These are phyloP conservation scores for Stegostoma tigrinum DNA, from an alignment of 2,113 vertebrate species.

Conservation along the genomic window DNA sequence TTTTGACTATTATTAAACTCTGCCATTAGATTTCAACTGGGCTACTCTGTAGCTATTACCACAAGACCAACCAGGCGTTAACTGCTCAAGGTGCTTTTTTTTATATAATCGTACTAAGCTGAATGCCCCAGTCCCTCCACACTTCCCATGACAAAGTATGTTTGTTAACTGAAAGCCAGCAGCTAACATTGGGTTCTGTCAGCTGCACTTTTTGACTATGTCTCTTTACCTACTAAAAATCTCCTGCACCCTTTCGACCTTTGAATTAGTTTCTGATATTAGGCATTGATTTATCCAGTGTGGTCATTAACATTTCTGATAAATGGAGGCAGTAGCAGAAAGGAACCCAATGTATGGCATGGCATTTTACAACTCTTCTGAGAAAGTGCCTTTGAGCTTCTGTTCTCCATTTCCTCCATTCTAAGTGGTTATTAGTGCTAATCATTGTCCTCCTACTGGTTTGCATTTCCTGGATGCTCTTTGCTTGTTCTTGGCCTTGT, in stretches of 20 bases:
- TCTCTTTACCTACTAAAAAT: not conserved
- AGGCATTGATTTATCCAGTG: not conserved
- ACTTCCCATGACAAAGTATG: not conserved
- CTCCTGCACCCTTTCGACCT: not conserved
- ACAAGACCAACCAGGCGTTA: not conserved
- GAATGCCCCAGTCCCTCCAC: not conserved
- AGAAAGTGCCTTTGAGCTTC: not conserved
- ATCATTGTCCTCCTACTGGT: no score
- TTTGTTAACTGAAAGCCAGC: not conserved
- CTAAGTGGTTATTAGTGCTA: no score
- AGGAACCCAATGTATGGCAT: not conserved
- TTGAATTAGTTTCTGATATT: not conserved
- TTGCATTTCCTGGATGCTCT: no score
- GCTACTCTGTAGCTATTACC: not conserved
- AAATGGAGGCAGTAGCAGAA: not conserved
- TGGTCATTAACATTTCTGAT: not conserved
- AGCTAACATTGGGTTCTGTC: not conserved
- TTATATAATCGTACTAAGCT: not conserved
- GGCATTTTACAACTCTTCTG: not conserved
- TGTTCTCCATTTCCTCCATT: not conserved
- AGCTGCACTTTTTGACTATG: not conserved
- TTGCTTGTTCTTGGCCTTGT: no score
- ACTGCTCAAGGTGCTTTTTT: not conserved
- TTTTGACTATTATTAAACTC: no score
- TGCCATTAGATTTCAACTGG: not conserved